Base-by-base conservation (phyloP, 53 echinoderm and acorn worm genomes). In the Henricia sp. region DNA sequence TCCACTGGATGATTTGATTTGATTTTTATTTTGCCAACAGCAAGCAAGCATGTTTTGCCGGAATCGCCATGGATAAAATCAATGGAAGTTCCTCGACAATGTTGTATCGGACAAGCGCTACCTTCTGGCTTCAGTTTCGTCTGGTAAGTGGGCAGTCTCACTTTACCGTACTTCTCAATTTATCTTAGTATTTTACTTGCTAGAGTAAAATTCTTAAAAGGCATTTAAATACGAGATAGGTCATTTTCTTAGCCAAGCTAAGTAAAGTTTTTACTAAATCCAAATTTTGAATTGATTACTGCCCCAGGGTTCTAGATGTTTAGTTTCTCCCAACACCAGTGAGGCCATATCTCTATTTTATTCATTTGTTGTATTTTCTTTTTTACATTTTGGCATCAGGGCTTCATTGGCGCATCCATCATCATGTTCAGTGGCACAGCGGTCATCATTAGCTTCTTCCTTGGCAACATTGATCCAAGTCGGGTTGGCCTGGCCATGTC, bases 101-200 rank as follows among this genome's bases (percentile, higher is more conserved):
- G 43, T 19, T 83, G 2, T 83, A 50, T 41, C 54, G 68, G 21
- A 53, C 68, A 13, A 55, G 68, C 29, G 51, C 83, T 40, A 83
- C 68, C 37, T 68, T 67, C 54, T 83, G 83, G 83, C 83, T 83
- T 27, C 68, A 67, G 52, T 68, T 83, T 46, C 69, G 83, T 14
- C 55, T 83, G 64, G 80, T 80, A 33, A 19, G 80, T 80, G 39
- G 12, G n/a, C n/a, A n/a, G n/a, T n/a, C n/a, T n/a, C n/a, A n/a
- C n/a, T n/a, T n/a, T n/a, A n/a, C n/a, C 48, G 8, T 46, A 46
- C 14, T 46, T 46, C 14, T 46, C n/a, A n/a, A n/a, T n/a, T n/a
- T n/a, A n/a, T n/a, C n/a, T n/a, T n/a, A n/a, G n/a, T n/a, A n/a
- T n/a, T n/a, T n/a, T n/a, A n/a, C n/a, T n/a, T n/a, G n/a, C n/a